Evolutionary conservation across 2,113 vertebrate species (phyloP), one percentile per base, ranked within the genome.

Genomic region (Ameiurus melas): DNA sequence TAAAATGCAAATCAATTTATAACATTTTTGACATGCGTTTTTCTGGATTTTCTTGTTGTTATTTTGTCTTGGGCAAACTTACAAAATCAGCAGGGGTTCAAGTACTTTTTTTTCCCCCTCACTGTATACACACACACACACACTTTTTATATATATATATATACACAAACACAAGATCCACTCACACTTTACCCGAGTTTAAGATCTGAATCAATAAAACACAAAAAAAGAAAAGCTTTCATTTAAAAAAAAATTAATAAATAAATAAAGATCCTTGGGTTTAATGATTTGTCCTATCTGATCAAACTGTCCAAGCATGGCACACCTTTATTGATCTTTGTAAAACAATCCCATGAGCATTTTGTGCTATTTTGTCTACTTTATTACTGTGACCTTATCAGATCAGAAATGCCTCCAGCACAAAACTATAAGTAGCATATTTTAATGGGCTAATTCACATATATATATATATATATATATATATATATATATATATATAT

Each of bases 371-470:
- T 80, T 82, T 60, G 57, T 82, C 80, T 14, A 16, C 79, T 25
- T 82, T 82, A 60, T 82, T 60, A 82, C 30, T 12, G 33, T 82
- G 55, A 82, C 80, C 80, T 82, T 82, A 82, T 82, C 30, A 39
- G 33, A 82, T 82, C 30, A 39, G 33, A 82, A 60, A 82, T 0
- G 4, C 80, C 80, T 58, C 20, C 55, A 82, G 80, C 19, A 36
- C 4, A 36, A 82, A 60, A 82, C 55, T 82, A 60, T 36, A 60
- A 9, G 33, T 82, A 60, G 19, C 55, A 82, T 60, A 39, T 60
- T 82, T 82, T 60, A 82, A 39, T 39, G 22, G 80, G 19, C 79
- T 82, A 36, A 82, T 82, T 82, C 39, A 39, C 36, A 39, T 39
- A 39, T 2, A 39, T 39, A 39, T 39, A 39, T 3, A 39, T 3